Conservation (phyloP, 2,888 invertebrate genomes). For the Hetaerina titia region DNA sequence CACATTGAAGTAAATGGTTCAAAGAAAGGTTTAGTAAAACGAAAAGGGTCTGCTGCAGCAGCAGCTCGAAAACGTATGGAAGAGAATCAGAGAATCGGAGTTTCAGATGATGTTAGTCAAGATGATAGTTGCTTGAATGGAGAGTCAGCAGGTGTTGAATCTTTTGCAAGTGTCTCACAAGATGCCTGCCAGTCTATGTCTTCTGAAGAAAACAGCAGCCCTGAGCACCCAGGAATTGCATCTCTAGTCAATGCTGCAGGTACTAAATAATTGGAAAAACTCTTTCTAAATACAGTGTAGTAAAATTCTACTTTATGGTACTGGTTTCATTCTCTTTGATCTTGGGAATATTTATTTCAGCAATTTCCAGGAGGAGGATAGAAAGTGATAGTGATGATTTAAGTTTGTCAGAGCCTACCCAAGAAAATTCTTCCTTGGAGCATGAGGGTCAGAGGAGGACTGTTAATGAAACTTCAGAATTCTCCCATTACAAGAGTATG, state of each 20-base stretch:
- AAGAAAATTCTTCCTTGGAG: background rate
- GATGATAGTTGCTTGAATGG: conserved; percentile 48
- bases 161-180: conserved; percentile 34
- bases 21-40: conserved; percentile 51
- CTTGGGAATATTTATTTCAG: conserved; percentile 1
- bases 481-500: conserved; percentile 28
- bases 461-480: background rate
- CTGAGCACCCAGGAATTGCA: conserved; percentile 25
- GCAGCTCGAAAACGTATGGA: conserved; percentile 36
- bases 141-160: conserved; percentile 39
- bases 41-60: conserved; percentile 57
- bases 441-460: background rate
- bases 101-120: conserved; percentile 37
- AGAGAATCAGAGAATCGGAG: background rate
- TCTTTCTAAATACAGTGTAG: background rate
- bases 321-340: background rate
- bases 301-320: background rate
- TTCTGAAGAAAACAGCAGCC: conserved; percentile 39
- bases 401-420: background rate
- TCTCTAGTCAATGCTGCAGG: conserved; percentile 65
- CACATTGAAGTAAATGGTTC: conserved; percentile 15
- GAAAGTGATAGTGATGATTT: conserved; percentile 44
- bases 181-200: conserved; percentile 57
- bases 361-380: conserved; percentile 6
- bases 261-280: background rate